These are phyloP conservation scores for Anagyrus pseudococci DNA, from an alignment of 2,888 invertebrate genomes.

Conservation along the genomic window DNA sequence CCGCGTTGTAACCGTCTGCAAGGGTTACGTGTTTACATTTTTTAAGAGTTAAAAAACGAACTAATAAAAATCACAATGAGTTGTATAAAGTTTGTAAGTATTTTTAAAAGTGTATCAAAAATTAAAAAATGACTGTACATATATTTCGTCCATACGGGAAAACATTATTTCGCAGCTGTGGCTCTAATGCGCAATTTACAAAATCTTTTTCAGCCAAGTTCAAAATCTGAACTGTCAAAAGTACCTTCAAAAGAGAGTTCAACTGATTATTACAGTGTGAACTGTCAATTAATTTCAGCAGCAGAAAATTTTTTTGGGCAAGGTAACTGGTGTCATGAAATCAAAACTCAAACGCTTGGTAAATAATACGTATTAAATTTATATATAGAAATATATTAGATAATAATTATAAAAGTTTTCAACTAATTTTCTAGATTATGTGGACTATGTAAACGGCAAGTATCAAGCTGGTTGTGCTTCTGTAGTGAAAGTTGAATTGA, in stretches of 20 bases:
- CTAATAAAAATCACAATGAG: conserved; percentile 32
- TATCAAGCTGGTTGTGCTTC: conserved; percentile 40
- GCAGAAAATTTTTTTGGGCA: conserved; percentile 40
- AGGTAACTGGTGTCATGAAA: conserved; percentile 40
- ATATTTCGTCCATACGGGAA: too few species aligned
- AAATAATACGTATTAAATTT: conserved; percentile 13
- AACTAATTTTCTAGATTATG: conserved; percentile 38
- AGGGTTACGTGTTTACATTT: conserved; percentile 25
- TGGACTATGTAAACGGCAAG: conserved; percentile 37
- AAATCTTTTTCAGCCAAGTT: conserved; percentile 28
- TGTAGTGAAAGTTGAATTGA: conserved; percentile 38
- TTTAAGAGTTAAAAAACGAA: not conserved
- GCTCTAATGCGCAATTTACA: too few species aligned
- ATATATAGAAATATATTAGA: not conserved
- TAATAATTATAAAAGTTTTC: not conserved
- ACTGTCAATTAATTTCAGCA: conserved; percentile 30
- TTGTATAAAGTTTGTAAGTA: conserved; percentile 40
- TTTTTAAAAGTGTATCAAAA: not conserved
- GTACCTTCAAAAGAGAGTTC: conserved; percentile 17
- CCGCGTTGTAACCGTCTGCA: conserved; percentile 4
- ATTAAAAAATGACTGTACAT: too few species aligned
- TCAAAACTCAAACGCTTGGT: conserved; percentile 42
- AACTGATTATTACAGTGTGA: not conserved
- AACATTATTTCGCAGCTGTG: too few species aligned
- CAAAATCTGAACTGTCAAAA: conserved; percentile 26